Conservation (phyloP, 2,888 invertebrate species). For the Plusia festucae region DNA sequence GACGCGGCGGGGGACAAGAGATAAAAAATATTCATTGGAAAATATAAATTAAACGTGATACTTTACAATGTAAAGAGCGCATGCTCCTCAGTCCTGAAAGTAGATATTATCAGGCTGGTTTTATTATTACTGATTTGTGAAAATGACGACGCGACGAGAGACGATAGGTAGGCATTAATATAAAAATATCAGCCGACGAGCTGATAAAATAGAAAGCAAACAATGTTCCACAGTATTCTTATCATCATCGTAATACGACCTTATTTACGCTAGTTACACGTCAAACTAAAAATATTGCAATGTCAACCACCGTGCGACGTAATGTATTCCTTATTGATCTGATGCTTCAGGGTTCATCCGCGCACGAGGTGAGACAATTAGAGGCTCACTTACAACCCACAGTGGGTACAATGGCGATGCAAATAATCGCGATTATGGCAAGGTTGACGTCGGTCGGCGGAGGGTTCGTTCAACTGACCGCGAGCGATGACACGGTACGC, state of each 20-base stretch:
- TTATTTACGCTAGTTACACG: slow-evolving; percentile 41
- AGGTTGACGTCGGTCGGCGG: slow-evolving; percentile 86
- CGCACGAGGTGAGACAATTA: slow-evolving; percentile 72
- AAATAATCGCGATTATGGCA: slow-evolving; percentile 89
- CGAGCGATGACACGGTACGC: slow-evolving; percentile 88
- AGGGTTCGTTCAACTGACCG: slow-evolving; percentile 89
- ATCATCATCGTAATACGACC: slow-evolving; percentile 51
- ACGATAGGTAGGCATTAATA: slow-evolving; percentile 46
- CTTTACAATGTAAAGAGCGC: too few relatives aligned
- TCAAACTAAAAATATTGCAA: slow-evolving; percentile 34
- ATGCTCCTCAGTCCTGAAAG: too few relatives aligned
- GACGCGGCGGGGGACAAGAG: too few relatives aligned
- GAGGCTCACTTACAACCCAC: slow-evolving; percentile 75
- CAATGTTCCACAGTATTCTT: slow-evolving; percentile 55
- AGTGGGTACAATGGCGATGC: slow-evolving; percentile 85
- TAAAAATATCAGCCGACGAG: slow-evolving; percentile 57
- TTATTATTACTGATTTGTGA: not conserved
- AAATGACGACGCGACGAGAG: slow-evolving; percentile 10
- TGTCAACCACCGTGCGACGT: slow-evolving; percentile 30
- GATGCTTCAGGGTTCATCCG: slow-evolving; percentile 52
- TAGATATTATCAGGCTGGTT: not conserved
- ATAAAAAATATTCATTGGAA: too few relatives aligned
- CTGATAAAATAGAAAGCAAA: slow-evolving; percentile 64
- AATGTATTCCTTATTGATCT: slow-evolving; percentile 26
- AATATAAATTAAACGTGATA: not conserved